Percentiles rank a stretch among this genome's conserved stretches.
Conservation (phyloP, 1,140 invertebrate species). For the Drosophila littoralis region DNA sequence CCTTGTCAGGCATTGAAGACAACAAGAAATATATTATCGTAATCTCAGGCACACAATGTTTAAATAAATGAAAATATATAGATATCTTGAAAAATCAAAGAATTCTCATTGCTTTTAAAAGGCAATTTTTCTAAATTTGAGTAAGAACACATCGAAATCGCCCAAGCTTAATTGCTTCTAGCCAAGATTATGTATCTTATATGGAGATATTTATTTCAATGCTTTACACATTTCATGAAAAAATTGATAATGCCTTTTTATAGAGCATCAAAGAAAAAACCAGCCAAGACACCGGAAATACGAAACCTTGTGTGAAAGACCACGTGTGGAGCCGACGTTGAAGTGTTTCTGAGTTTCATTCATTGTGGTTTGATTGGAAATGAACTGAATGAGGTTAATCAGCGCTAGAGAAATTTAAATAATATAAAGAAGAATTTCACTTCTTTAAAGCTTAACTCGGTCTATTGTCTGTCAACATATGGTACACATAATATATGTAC, state of each 20-base stretch:
- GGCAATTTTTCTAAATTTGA: too few species aligned
- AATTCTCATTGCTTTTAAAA: too few species aligned
- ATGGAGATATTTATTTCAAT: not conserved
- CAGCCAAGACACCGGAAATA: slow-evolving; percentile 49
- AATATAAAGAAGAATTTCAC: slow-evolving; percentile 57
- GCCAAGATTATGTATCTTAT: not conserved
- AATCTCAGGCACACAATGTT: too few species aligned
- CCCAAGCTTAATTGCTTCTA: too few species aligned
- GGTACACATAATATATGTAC: not conserved
- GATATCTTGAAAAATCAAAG: too few species aligned
- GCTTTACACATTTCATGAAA: not conserved
- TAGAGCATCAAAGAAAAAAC: not conserved
- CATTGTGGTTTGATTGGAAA: slow-evolving; percentile 55
- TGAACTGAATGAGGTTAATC: slow-evolving; percentile 58
- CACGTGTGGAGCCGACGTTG: slow-evolving; percentile 37
- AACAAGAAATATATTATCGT: too few species aligned
- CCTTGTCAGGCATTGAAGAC: too few species aligned
- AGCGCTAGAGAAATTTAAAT: slow-evolving; percentile 59
- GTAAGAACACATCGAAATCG: too few species aligned
- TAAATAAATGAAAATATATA: too few species aligned
- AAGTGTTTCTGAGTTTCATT: slow-evolving; percentile 38
- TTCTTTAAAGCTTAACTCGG: slow-evolving; percentile 29
- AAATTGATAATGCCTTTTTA: not conserved
- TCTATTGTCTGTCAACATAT: slow-evolving; percentile 8
- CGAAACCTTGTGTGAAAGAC: slow-evolving; percentile 36